Evolutionary conservation across 2,797 vertebrate species (phyloP), one percentile per base, ranked within the genome.

Genomic region (Karalla daura): DNA sequence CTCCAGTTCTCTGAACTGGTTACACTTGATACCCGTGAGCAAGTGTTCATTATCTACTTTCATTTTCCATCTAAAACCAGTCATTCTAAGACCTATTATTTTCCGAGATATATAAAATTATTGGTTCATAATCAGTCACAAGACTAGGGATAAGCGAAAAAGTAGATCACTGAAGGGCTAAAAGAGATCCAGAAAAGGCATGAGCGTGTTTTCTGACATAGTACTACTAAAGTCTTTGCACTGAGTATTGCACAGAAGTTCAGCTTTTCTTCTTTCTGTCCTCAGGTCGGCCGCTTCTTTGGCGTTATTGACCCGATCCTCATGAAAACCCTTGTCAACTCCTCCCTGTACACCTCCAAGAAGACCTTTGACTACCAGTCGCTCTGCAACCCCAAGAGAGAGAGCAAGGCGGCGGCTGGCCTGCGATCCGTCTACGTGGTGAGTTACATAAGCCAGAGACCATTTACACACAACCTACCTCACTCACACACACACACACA

Each of bases 301-400:
- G 98, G 98, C n/a, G 91, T 93, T 49, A 95, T 98, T 40, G 97
- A 99, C 62, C 94, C 97, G n/a, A 91, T 91, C 68, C 89, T 99
- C 66, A 99, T 98, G 98, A 76, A 85, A 76, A 94, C 91, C 66
- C 92, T 99, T 67, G 90, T 97, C 76, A 97, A 99, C 76, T 92
- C 93, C 40, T 95, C 96, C 10, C 82, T 99, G 8, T 99, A 95
- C 86, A 94, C 95, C 76, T 94, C 93, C 67, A 96, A 95, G 77
- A 98, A 95, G 78, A 97, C 97, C 0, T 99, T 96, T 0, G 96
- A 99, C 91, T 99, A 98, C 83, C 98, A 98, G 74, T 96, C 97
- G 0, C 93, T 96, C 45, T 99, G 98, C 44, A 92, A 96, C 81
- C 96, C 96, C 0, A 91, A 93, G 60, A 95, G 87, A 44, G 92